Evolutionary conservation across 2,797 vertebrate species (phyloP).

Genomic region (Carcharodon carcharias): DNA sequence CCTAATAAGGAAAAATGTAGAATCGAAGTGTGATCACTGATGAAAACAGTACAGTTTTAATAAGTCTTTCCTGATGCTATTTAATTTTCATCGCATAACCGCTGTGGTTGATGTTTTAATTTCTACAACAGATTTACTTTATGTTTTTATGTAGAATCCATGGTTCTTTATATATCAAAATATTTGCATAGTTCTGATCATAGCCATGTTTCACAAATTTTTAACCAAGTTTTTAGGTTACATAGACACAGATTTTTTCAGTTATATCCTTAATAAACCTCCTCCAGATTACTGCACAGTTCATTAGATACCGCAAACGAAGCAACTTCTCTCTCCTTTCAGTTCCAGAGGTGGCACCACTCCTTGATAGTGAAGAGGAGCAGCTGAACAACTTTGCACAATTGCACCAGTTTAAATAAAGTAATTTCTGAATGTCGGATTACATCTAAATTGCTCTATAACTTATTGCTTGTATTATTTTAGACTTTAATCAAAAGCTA

Average conservation of each 20-base stretch:
- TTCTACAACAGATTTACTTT: constrained; percentile 52
- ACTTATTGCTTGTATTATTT: not conserved
- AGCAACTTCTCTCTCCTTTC: not conserved
- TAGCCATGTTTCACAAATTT: not conserved
- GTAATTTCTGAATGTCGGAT: not conserved
- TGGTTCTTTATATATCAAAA: not conserved
- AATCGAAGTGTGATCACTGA: not conserved
- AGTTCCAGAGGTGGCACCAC: constrained; percentile 53
- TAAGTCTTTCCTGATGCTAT: not conserved
- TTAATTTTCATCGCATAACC: not conserved
- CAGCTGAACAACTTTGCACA: not conserved
- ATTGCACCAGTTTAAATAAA: not conserved
- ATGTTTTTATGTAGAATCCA: constrained; percentile 49
- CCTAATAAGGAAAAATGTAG: not conserved
- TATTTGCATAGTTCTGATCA: not conserved
- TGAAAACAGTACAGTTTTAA: not conserved
- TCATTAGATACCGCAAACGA: constrained; percentile 53
- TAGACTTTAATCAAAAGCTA: not conserved
- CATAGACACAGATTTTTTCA: not conserved
- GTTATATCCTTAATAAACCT: constrained; percentile 44
- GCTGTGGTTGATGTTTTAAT: constrained; percentile 43
- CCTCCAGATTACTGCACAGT: constrained; percentile 55
- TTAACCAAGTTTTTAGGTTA: not conserved
- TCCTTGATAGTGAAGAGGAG: constrained; percentile 53
- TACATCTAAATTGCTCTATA: not conserved